Evolutionary conservation across 2,888 invertebrate species (phyloP), one percentile per base, ranked within the genome.

Genomic region (Caenorhabditis becei): DNA sequence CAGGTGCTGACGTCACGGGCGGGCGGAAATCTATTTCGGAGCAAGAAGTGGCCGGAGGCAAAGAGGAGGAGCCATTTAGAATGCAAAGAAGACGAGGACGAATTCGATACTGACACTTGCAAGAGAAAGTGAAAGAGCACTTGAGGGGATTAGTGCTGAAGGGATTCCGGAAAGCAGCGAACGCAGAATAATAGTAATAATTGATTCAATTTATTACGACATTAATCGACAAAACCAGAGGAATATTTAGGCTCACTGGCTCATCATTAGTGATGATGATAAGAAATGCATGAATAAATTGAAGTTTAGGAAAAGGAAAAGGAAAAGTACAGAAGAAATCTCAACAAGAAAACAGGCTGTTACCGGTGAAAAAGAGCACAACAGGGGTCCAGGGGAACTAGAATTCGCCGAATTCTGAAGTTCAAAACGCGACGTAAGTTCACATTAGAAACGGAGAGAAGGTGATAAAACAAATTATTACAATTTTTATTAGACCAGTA

Each of bases 141-240:
- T 49, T 2, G 18, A 8, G 8, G 20, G 59, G 18, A n/a, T 16
- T n/a, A 24, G 54, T 26, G n/a, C n/a, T n/a, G 10, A 18, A 23
- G 16, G 28, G 20, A 18, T 16, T 67, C 58, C 28, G 18, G 44
- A 26, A 58, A 41, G n/a, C 1, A 61, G 18, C n/a, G n/a, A 59
- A 61, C n/a, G 49, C 47, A 35, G 35, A 26, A 14, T 32, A 59
- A 58, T 26, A 53, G 49, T 69, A 37, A 41, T 14, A 66, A 74
- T 59, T 66, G 74, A 74, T 59, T 74, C 58, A 74, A 74, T 74
- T 74, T 74, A 74, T 74, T 74, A 59, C 74, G 74, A 66, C 28
- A 74, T 66, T 66, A 74, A 59, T 59, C 74, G 74, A 66, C 58
- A 59, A 59, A 66, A 51, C 16, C 66, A 59, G 51, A 74, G 20